Percentiles rank a stretch among this genome's conserved stretches.
Conservation (phyloP, 1,140 invertebrate genomes). For the Trachelipus rathkii region DNA sequence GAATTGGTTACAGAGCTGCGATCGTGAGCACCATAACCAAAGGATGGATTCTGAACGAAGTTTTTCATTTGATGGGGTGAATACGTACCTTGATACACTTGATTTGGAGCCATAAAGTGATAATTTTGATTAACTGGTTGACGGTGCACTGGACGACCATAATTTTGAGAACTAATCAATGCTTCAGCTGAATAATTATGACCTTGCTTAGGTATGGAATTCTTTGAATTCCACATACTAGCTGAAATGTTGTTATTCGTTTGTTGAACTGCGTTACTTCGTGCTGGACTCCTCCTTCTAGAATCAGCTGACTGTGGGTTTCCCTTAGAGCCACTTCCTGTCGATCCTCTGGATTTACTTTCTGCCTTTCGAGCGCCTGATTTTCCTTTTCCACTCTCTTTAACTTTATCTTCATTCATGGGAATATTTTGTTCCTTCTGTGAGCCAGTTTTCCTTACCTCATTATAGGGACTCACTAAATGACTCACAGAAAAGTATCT, state of each 20-base stretch:
- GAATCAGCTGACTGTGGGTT: slow-evolving; percentile 30
- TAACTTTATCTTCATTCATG: slow-evolving; percentile 39
- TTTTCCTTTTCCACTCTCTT: slow-evolving; percentile 33
- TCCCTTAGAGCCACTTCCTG: slow-evolving; percentile 27
- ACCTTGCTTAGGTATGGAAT: slow-evolving; percentile 33
- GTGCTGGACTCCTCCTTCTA: slow-evolving; percentile 38
- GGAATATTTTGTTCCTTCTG: slow-evolving; percentile 28
- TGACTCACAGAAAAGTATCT: slow-evolving; percentile 43
- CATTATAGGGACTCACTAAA: slow-evolving; percentile 38
- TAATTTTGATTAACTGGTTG: slow-evolving; percentile 43
- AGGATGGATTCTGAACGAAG: slow-evolving; percentile 42
- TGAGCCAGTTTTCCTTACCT: slow-evolving; percentile 26
- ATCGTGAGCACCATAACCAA: slow-evolving; percentile 39
- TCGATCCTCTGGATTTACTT: slow-evolving; percentile 38
- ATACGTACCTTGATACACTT: slow-evolving; percentile 42
- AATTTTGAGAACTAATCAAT: slow-evolving; percentile 42
- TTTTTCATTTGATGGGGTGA: slow-evolving; percentile 44
- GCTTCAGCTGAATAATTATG: slow-evolving; percentile 44
- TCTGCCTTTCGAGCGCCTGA: slow-evolving; percentile 35
- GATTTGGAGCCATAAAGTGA: slow-evolving; percentile 42
- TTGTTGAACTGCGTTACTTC: slow-evolving; percentile 38
- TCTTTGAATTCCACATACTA: slow-evolving; percentile 41
- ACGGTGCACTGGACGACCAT: slow-evolving; percentile 34
- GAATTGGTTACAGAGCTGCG: slow-evolving; percentile 37
- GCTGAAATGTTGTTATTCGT: slow-evolving; percentile 25